Evolutionary conservation across 2,113 vertebrate genomes (phyloP).

Genomic region (Alectura lathami): DNA sequence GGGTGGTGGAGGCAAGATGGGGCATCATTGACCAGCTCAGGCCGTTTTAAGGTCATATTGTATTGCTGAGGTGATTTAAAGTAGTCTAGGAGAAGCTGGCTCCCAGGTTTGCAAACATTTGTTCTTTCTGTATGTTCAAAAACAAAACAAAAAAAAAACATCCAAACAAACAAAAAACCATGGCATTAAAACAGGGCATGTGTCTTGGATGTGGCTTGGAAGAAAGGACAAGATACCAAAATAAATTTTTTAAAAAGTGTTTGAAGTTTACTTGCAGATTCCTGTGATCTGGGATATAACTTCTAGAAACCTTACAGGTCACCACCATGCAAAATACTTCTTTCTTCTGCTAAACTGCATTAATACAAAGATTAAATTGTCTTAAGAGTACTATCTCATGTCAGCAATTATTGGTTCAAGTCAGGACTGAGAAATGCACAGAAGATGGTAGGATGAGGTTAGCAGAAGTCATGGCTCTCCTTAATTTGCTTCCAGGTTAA

Average conservation of each 20-base stretch:
- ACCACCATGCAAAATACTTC: background rate
- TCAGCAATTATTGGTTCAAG: background rate
- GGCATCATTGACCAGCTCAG: background rate
- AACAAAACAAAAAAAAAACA: background rate
- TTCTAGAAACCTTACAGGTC: background rate
- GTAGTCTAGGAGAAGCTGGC: background rate
- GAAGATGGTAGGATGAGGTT: background rate
- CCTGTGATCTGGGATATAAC: background rate
- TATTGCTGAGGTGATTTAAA: background rate
- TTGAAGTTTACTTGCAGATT: background rate
- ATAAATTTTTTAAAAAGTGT: too few species aligned
- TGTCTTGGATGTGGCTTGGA: background rate
- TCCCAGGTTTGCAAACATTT: background rate
- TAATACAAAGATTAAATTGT: background rate
- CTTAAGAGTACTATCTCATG: background rate
- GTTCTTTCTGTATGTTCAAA: background rate
- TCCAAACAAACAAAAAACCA: background rate
- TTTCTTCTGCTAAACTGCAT: background rate
- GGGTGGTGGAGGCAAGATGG: background rate
- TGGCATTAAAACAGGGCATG: background rate
- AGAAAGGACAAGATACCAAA: background rate
- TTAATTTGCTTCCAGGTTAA: background rate
- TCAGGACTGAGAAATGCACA: background rate
- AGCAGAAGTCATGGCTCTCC: background rate
- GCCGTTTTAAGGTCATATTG: background rate